Base-by-base conservation (phyloP, 2,888 invertebrate genomes). In the Sarcophaga variegata region DNA sequence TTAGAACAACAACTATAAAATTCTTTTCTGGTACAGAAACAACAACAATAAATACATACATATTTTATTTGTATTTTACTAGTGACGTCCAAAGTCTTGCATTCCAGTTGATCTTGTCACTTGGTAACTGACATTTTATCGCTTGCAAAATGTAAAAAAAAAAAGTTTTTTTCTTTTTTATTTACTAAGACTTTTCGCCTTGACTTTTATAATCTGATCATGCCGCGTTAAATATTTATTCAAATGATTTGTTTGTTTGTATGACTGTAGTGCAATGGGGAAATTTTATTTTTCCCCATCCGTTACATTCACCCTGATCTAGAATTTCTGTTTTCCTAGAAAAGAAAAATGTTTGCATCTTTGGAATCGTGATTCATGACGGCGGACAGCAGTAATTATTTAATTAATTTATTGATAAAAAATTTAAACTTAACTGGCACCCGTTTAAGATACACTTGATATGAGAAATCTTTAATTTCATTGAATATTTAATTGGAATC, bases 21-120 rank as follows among this genome's bases (percentile, higher is more conserved):
- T 72, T 76, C 45, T 59, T 72, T 80, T 59, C 59, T 80, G 45
- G 25, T 64, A 63, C 45, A 45, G 69, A 59, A 66, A 59, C 59
- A 72, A 66, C 20, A 72, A 45, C 11, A 62, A 63, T 60, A 54
- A 64, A 63, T 20, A 37, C 1, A 62, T 62, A n/a, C 49, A 17
- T 70, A 20, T 62, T 62, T 62, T 37, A 37, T 37, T 37, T 37
- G 10, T 37, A 37, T 37, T 37, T 37, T 37, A 37, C 37, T 37
- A 54, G 12, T 12, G 17, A 54, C 17, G 54, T 54, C 0, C 54
- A 54, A 17, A 54, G 54, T 54, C 54, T 54, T 14, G 17, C 17
- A 54, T 54, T 17, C 54, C 14, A 3, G 17, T 17, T 54, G 54
- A 62, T 62, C 62, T 62, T n/a, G n/a, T 20, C n/a, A 62, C 22